A percentile compares a stretch with the other conserved stretches of the same genome.
Evolutionary conservation across 2,888 invertebrate genomes (phyloP).

Genomic region (Imbricaverruca yamaguchii): DNA sequence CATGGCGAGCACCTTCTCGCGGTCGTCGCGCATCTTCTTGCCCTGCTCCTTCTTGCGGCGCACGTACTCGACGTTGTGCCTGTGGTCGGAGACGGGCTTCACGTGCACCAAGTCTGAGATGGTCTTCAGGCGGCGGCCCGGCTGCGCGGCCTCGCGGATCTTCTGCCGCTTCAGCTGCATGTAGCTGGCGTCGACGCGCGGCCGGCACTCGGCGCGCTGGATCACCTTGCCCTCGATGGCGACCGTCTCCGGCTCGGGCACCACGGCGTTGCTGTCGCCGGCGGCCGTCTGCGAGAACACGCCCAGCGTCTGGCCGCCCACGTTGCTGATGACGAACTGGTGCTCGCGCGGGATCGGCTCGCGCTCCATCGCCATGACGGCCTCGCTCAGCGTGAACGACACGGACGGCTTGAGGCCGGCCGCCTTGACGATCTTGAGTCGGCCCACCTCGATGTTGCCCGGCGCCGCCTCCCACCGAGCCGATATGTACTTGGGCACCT

Average conservation of each 20-base stretch:
- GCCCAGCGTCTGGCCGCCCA: slow-evolving; percentile 81
- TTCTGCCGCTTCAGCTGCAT: slow-evolving; percentile 83
- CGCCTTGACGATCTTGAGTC: slow-evolving; percentile 61
- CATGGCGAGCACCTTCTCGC: slow-evolving; percentile 90
- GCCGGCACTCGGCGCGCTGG: slow-evolving; percentile 90
- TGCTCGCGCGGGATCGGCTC: slow-evolving; percentile 75
- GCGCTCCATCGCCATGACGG: slow-evolving; percentile 49
- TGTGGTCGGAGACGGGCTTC: slow-evolving; percentile 84
- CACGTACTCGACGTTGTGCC: slow-evolving; percentile 70
- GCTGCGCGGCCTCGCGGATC: slow-evolving; percentile 77
- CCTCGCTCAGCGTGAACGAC: slow-evolving; percentile 71
- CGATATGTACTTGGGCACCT: slow-evolving; percentile 86
- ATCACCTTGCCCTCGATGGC: slow-evolving; percentile 90
- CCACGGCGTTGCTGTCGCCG: slow-evolving; percentile 49
- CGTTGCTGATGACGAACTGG: slow-evolving; percentile 80
- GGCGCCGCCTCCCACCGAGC: slow-evolving; percentile 89
- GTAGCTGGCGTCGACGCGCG: slow-evolving; percentile 75
- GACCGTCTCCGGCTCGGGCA: slow-evolving; percentile 72
- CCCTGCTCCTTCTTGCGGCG: slow-evolving; percentile 87
- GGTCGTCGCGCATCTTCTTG: slow-evolving; percentile 91
- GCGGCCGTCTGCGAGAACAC: slow-evolving; percentile 80
- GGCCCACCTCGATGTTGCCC: slow-evolving; percentile 88
- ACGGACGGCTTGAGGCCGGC: slow-evolving; percentile 80
- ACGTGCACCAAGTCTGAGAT: slow-evolving; percentile 78
- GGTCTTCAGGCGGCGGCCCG: slow-evolving; percentile 75